These are phyloP conservation scores for Pseudopipra pipra DNA, from an alignment of 2,113 vertebrate genomes.

Conservation along the genomic window DNA sequence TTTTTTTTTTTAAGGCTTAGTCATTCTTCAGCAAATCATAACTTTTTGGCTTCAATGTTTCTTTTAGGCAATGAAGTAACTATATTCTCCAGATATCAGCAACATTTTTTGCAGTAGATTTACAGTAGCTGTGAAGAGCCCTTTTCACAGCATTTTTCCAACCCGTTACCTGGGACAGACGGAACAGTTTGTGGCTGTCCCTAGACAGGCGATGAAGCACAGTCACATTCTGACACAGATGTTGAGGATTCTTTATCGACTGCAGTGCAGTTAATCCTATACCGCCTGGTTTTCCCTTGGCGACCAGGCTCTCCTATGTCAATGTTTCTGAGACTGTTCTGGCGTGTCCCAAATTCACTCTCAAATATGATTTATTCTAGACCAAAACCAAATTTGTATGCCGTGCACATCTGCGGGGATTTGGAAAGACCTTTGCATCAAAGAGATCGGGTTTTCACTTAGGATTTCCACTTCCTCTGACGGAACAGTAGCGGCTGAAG, in stretches of 20 bases:
- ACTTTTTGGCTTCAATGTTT: not conserved
- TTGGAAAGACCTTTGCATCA: not conserved
- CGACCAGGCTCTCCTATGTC: not conserved
- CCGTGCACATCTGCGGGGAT: not conserved
- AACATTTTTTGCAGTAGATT: not conserved
- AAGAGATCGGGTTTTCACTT: rapidly evolving
- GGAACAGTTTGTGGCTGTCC: not conserved
- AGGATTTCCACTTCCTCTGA: not conserved
- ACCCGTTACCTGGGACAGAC: not conserved
- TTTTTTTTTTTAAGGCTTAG: not conserved
- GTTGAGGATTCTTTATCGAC: not conserved
- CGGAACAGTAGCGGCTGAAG: not conserved
- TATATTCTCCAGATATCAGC: not conserved
- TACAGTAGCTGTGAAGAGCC: not conserved
- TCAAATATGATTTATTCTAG: not conserved
- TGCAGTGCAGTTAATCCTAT: rapidly evolving
- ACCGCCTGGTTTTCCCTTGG: no score
- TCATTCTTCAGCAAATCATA: not conserved
- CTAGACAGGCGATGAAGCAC: not conserved
- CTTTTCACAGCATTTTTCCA: not conserved
- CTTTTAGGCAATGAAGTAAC: not conserved
- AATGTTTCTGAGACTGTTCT: not conserved
- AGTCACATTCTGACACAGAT: not conserved
- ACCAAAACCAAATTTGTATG: rapidly evolving
- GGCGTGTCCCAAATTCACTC: not conserved